These are phyloP conservation scores for Acronicta leporina DNA, from an alignment of 2,888 invertebrate genomes.

Conservation along the genomic window DNA sequence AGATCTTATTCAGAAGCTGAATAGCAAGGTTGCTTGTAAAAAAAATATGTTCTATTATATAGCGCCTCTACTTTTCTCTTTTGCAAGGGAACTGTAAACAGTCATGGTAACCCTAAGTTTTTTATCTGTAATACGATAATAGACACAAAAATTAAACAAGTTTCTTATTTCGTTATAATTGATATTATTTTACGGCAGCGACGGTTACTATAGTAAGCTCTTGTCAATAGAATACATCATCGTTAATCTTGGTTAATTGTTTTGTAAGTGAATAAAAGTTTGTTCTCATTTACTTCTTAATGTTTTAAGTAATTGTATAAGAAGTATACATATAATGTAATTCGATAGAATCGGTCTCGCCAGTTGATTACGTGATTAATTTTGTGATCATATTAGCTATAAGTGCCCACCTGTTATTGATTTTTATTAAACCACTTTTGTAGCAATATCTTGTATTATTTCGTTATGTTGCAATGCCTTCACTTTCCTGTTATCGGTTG, in stretches of 20 bases:
- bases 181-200: too few species aligned
- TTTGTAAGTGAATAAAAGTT: neutral
- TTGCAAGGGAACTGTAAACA: too few species aligned
- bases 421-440: slow-evolving; percentile 43
- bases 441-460: slow-evolving; percentile 26
- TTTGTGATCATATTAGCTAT: slow-evolving; percentile 55
- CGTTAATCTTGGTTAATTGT: neutral
- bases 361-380: slow-evolving; percentile 41
- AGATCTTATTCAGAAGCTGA: too few species aligned
- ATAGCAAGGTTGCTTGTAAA: too few species aligned
- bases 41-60: too few species aligned
- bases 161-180: too few species aligned
- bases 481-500: neutral
- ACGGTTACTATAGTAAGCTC: too few species aligned
- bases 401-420: slow-evolving; percentile 54
- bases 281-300: neutral
- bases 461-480: neutral
- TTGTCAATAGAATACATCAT: too few species aligned
- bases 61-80: too few species aligned
- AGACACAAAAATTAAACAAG: too few species aligned
- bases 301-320: slow-evolving; percentile 4
- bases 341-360: slow-evolving; percentile 11
- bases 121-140: too few species aligned
- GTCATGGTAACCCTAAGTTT: too few species aligned
- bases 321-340: slow-evolving; percentile 6